Evolutionary conservation across 2,113 vertebrate species (phyloP).

Genomic region (Takifugu bimaculatus): DNA sequence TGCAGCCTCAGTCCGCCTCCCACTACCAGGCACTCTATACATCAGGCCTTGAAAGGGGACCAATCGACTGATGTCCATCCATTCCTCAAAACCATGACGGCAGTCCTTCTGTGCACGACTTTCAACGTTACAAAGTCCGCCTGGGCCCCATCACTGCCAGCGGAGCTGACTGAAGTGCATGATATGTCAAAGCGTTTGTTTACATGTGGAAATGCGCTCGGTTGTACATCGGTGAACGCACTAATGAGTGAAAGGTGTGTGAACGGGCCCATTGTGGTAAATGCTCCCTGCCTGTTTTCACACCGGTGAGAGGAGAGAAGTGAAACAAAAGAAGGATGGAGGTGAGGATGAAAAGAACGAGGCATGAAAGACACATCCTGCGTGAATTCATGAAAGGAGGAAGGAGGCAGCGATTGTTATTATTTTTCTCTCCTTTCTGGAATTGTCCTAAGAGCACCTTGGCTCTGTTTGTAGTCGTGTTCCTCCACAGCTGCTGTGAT

Average conservation of each 20-base stretch:
- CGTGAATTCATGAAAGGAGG: conserved; percentile 52
- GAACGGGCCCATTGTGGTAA: conserved; percentile 50
- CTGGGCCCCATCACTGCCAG: conserved; percentile 40
- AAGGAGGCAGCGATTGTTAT: conserved; percentile 60
- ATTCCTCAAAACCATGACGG: conserved; percentile 50
- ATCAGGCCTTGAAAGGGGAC: conserved; percentile 42
- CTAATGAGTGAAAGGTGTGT: conserved; percentile 52
- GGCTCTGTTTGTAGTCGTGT: conserved; percentile 43
- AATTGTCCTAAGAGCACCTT: conserved; percentile 13
- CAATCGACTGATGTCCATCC: conserved; percentile 34
- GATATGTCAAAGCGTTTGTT: conserved; percentile 39
- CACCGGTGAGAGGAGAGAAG: conserved; percentile 47
- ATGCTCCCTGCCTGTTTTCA: conserved; percentile 61
- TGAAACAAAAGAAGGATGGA: conserved; percentile 67
- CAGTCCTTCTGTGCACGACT: conserved; percentile 43
- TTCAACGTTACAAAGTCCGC: conserved; percentile 38
- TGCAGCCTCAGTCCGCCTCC: conserved; percentile 41
- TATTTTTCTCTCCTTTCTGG: conserved; percentile 43
- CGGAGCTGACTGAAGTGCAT: conserved; percentile 25
- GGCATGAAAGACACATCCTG: conserved; percentile 70
- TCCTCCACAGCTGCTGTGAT: conserved; percentile 58
- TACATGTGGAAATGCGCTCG: conserved; percentile 6
- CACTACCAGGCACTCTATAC: conserved; percentile 51
- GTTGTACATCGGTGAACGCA: conserved; percentile 7
- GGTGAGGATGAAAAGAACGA: conserved; percentile 51